Percentiles rank a stretch among this genome's conserved stretches.
Evolutionary conservation across 2,113 vertebrate genomes (phyloP).

Genomic region (Oreochromis aureus): DNA sequence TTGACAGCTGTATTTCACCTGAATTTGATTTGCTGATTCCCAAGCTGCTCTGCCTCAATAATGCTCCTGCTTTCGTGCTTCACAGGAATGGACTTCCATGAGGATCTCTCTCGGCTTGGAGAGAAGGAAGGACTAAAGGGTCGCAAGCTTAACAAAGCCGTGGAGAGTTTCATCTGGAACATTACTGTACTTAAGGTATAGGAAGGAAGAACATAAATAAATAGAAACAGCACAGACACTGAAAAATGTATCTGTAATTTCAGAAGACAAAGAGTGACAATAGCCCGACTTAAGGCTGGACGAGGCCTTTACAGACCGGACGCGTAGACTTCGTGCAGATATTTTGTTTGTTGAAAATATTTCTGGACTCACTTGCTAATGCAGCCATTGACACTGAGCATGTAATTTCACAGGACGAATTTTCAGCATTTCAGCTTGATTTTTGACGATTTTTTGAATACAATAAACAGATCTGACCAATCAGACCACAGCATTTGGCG

Average conservation of each 20-base stretch:
- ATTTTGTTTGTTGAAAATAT: not conserved
- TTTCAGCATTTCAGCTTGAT: not conserved
- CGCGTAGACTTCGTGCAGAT: rapidly evolving
- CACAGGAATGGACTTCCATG: constrained; percentile 86
- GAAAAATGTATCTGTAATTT: not conserved
- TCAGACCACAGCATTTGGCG: not conserved
- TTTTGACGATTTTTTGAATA: not conserved
- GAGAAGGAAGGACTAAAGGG: constrained; percentile 87
- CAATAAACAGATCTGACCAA: not conserved
- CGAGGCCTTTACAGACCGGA: not conserved
- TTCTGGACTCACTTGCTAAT: not conserved
- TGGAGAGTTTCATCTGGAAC: constrained; percentile 92
- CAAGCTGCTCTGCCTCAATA: not conserved
- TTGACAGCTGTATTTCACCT: not conserved
- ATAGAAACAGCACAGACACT: not conserved
- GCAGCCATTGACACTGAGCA: not conserved
- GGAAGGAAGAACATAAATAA: not conserved
- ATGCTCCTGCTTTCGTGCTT: not conserved
- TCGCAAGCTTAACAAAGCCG: constrained; percentile 80
- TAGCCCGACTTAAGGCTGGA: not conserved
- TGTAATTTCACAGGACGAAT: not conserved
- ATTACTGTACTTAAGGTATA: constrained; percentile 78
- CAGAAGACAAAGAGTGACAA: not conserved
- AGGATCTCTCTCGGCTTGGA: constrained; percentile 80
- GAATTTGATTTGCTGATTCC: not conserved